A percentile compares a stretch with the other conserved stretches of the same genome.
phyloP scores from a whole-genome alignment of 2,888 invertebrate species.

The Habrosyne pyritoides region DNA sequence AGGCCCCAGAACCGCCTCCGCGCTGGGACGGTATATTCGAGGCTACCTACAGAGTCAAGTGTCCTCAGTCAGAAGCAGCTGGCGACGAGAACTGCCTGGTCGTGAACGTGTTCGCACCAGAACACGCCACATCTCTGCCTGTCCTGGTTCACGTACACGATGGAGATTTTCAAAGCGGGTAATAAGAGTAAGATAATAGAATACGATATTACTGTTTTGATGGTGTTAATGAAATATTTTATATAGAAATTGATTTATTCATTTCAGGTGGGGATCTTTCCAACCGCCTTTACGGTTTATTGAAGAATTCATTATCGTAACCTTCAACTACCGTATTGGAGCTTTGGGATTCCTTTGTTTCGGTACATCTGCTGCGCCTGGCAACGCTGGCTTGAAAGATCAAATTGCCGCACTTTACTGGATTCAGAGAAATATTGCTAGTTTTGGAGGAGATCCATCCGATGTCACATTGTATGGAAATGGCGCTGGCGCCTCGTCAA shows the following conservation, averaged over 20 bases:
- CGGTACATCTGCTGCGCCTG: slow-evolving; percentile 53
- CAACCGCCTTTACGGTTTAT: slow-evolving; percentile 53
- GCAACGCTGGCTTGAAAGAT: slow-evolving; percentile 75
- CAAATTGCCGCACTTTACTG: slow-evolving; percentile 72
- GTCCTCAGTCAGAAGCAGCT: slow-evolving; percentile 53
- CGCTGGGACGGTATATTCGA: slow-evolving; percentile 73
- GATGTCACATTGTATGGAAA: slow-evolving; percentile 69
- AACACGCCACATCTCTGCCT: slow-evolving; percentile 40
- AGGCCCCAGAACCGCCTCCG: slow-evolving; percentile 62
- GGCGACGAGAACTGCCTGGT: slow-evolving; percentile 73
- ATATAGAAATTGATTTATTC: background rate
- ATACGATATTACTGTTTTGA: too few species aligned
- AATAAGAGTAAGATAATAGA: slow-evolving; percentile 12
- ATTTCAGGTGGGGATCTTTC: slow-evolving; percentile 66
- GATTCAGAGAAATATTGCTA: slow-evolving; percentile 67
- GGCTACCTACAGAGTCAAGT: slow-evolving; percentile 65
- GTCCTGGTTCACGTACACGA: slow-evolving; percentile 73
- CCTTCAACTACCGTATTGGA: slow-evolving; percentile 72
- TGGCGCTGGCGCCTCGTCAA: slow-evolving; percentile 64
- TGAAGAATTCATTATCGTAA: slow-evolving; percentile 57
- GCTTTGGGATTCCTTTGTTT: slow-evolving; percentile 73
- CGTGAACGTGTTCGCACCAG: slow-evolving; percentile 69
- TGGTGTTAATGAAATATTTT: too few species aligned
- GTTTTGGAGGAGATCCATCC: slow-evolving; percentile 66
- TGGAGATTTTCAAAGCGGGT: slow-evolving; percentile 73